Percentiles rank a stretch among this genome's conserved stretches.
Evolutionary conservation across 1,140 invertebrate species (phyloP).

Genomic region (Drosophila willistoni): DNA sequence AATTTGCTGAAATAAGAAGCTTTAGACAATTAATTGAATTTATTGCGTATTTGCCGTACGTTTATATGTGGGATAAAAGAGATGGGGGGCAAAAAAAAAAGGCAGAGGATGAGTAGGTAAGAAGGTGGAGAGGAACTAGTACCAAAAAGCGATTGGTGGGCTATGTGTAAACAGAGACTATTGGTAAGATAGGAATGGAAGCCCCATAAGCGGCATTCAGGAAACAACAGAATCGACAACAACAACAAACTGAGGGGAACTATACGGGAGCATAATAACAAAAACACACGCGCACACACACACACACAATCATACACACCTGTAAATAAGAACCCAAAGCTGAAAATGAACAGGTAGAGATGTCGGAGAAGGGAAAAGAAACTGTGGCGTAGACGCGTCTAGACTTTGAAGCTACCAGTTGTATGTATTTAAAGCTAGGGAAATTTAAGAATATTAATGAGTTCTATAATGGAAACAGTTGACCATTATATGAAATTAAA

Average conservation of each 20-base stretch:
- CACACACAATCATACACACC: constrained; percentile 19
- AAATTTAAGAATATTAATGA: neutral
- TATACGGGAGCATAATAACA: constrained; percentile 31
- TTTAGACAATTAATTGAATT: constrained; percentile 67
- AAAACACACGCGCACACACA: constrained; percentile 24
- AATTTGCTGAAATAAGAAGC: constrained; percentile 59
- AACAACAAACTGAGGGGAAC: constrained; percentile 34
- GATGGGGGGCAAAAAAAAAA: neutral
- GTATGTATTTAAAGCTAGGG: neutral
- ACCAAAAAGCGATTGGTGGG: neutral
- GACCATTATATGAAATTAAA: too few species aligned
- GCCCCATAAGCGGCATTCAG: constrained; percentile 41
- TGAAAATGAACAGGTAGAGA: constrained; percentile 8
- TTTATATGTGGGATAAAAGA: constrained; percentile 29
- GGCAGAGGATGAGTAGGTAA: neutral
- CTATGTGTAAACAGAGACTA: constrained; percentile 31
- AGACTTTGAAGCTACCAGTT: constrained; percentile 31
- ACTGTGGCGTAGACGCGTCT: constrained; percentile 34
- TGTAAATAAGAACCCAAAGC: constrained; percentile 33
- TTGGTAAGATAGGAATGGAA: constrained; percentile 25
- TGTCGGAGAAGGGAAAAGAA: neutral
- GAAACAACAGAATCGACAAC: constrained; percentile 24
- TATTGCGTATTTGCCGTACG: constrained; percentile 52
- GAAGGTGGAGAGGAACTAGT: neutral
- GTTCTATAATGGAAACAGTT: neutral